Base-by-base conservation (phyloP, 2,888 invertebrate species). In the Himalopsyche anomala region DNA sequence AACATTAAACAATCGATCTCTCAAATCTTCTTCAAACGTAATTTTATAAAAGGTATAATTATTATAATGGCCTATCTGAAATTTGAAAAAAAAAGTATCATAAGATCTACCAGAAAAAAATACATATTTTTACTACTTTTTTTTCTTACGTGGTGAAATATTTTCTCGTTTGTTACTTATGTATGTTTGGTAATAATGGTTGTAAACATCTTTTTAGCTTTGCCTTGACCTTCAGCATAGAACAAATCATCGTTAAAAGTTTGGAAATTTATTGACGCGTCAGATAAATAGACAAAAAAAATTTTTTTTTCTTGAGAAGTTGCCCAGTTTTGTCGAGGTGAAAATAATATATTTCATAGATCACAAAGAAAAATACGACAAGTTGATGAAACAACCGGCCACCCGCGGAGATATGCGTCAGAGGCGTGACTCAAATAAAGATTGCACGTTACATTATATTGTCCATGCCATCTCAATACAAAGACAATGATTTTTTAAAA, bases 381-480 rank as follows among this genome's bases (percentile, higher is more conserved):
- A 80, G 42, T 80, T 36, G 28, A n/a, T 42, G 42, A 38, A 38
- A 80, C 80, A 80, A 80, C 2, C 40, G 17, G 17, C 80, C 19
- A 80, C 62, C 19, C 28, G 62, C 51, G 51, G 4, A 51, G 51
- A 15, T 51, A 15, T 51, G 51, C 51, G 51, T 51, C 51, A 51
- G 86, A 87, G 83, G 85, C 87, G 85, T 83, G 11, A 54, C 56
- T 81, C 84, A 85, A 87, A 87, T 81, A 89, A 40, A 40, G 19
- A 81, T 81, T 11, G 36, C 38, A 38, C 5, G 38, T 81, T 15
- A 81, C 81, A 51, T 51, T 15, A 15, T 51, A 51, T 51, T 15
- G 4, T 15, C 15, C 15, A 51, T 51, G 51, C 15, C 12, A 51
- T 51, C 51, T 15, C 15, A 51, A 51, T 15, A 15, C 51, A 51